Percentiles rank a stretch among this genome's conserved stretches.
These are phyloP conservation scores for Bufo gargarizans DNA, from an alignment of 2,113 vertebrate species.

Conservation along the genomic window DNA sequence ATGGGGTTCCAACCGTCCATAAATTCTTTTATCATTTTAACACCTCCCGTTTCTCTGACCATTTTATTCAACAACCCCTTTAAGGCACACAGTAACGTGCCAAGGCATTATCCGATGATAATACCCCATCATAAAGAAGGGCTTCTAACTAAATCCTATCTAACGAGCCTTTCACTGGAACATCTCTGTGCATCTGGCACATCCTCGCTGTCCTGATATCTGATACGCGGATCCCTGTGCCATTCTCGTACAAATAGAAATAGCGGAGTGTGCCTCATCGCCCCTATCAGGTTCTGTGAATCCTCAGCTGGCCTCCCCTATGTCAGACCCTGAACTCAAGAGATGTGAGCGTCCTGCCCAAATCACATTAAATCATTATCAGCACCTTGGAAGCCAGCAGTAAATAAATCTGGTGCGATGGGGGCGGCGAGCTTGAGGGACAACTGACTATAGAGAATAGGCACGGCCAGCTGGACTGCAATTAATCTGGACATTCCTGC, in stretches of 20 bases:
- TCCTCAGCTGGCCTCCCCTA: not conserved
- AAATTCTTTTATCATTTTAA: too few species aligned
- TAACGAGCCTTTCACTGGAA: not conserved
- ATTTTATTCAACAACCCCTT: too few species aligned
- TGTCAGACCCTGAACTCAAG: not conserved
- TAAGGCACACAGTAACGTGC: too few species aligned
- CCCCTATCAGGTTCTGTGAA: not conserved
- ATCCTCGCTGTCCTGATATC: not conserved
- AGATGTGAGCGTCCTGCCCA: not conserved
- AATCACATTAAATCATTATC: constrained; percentile 29
- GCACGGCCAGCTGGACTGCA: not conserved
- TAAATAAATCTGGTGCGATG: constrained; percentile 28
- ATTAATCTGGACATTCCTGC: constrained; percentile 19
- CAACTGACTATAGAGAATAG: constrained; percentile 21
- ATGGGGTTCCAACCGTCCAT: too few species aligned
- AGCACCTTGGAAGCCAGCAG: constrained; percentile 23
- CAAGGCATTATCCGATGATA: too few species aligned
- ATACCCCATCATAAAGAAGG: too few species aligned
- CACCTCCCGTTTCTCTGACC: too few species aligned
- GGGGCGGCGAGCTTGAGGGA: constrained; percentile 2
- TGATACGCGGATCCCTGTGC: not conserved
- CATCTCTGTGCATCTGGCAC: not conserved
- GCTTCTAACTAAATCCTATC: too few species aligned
- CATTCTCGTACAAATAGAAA: not conserved
- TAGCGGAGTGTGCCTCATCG: not conserved